These are phyloP conservation scores for Potamilus streckersoni DNA, from an alignment of 1,140 invertebrate species.

Conservation along the genomic window DNA sequence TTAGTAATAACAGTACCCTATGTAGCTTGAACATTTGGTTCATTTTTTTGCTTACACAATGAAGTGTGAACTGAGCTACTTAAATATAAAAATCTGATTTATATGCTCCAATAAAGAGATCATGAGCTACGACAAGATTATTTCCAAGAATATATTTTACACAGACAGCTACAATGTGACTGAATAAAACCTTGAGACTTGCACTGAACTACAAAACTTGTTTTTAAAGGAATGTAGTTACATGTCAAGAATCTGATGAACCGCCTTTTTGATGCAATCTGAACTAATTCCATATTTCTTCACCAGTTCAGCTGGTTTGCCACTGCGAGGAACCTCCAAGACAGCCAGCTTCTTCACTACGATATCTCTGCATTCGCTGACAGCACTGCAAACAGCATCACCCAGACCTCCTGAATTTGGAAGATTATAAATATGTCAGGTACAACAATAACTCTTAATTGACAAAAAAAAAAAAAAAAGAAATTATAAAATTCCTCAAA, in stretches of 20 bases:
- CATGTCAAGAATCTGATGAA: constrained; percentile 28
- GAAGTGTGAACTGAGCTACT: too few species aligned
- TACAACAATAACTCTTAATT: background rate
- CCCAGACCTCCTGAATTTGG: constrained; percentile 86
- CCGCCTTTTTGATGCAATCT: constrained; percentile 81
- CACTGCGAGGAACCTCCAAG: constrained; percentile 89
- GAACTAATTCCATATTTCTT: constrained; percentile 91
- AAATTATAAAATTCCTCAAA: background rate
- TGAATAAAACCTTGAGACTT: too few species aligned
- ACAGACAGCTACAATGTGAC: too few species aligned
- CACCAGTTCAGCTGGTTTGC: constrained; percentile 85
- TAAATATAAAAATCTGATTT: too few species aligned
- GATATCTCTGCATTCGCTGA: constrained; percentile 80
- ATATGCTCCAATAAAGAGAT: too few species aligned
- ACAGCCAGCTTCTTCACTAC: constrained; percentile 89
- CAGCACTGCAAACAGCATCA: constrained; percentile 89
- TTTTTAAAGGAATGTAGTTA: too few species aligned
- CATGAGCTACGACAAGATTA: too few species aligned
- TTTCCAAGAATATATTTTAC: too few species aligned
- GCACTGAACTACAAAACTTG: too few species aligned
- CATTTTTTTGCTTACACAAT: too few species aligned
- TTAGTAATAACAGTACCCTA: too few species aligned
- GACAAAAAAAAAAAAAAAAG: background rate
- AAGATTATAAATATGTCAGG: background rate
- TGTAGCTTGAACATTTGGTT: too few species aligned